Percentiles rank a stretch among this genome's conserved stretches.
Conservation (phyloP, 1,140 invertebrate species). For the Melanaphis sacchari region DNA sequence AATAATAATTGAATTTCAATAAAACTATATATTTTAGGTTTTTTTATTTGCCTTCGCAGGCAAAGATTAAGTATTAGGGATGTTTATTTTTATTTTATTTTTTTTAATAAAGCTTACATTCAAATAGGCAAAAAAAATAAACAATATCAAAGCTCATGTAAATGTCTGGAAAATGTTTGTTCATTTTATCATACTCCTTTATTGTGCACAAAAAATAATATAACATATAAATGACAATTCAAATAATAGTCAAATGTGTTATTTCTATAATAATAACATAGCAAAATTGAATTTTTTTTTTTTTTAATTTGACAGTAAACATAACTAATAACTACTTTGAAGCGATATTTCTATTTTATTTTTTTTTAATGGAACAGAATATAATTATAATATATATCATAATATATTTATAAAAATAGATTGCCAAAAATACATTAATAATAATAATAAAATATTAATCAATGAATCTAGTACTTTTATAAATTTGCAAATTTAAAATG, state of each 20-base stretch:
- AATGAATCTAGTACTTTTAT: neutral
- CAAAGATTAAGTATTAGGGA: neutral
- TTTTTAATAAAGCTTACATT: neutral
- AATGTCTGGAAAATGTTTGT: neutral
- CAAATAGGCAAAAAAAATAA: neutral
- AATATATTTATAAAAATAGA: neutral
- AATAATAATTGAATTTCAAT: neutral
- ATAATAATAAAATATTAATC: neutral
- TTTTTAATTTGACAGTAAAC: neutral
- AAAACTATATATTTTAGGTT: neutral
- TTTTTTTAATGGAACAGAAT: neutral
- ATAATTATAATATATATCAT: neutral
- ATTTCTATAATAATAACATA: neutral
- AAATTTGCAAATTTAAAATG: neutral
- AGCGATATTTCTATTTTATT: neutral
- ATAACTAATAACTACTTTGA: neutral
- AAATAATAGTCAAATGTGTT: neutral
- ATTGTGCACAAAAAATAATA: neutral
- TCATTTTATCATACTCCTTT: neutral
- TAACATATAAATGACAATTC: neutral
- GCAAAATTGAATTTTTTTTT: neutral
- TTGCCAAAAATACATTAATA: neutral
- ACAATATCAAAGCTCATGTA: neutral
- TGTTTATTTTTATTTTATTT: too few relatives aligned
- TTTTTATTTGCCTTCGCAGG: too few relatives aligned